Base-by-base conservation (phyloP, 2,888 invertebrate species). In the Leptopilina drosophilae region DNA sequence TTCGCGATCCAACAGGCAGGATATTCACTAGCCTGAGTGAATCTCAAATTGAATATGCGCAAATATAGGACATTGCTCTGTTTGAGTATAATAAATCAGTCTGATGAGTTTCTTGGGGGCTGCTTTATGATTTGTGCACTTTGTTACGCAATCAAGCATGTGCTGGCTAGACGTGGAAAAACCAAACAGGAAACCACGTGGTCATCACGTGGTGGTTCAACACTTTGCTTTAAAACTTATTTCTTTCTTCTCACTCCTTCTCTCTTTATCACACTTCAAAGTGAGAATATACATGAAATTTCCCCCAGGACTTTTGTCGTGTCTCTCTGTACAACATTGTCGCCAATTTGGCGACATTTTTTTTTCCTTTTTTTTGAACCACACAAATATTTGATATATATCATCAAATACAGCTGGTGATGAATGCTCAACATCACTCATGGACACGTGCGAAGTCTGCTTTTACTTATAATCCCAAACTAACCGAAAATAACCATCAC, bases 161-260 rank as follows among this genome's bases (percentile, higher is more conserved):
- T 90, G 89, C 85, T 85, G 86, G 87, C 87, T 88, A 89, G 90
- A 90, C 88, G 86, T 88, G 89, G 90, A 90, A 90, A 90, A 90
- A 90, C 85, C 84, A 81, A 85, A 84, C 89, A 89, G 88, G 89
- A 90, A 90, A 84, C 88, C 88, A 90, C 89, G 89, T 90, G 90
- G 90, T 84, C 86, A 84, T 88, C 90, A 91, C 87, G 88, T 90
- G 89, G 88, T 90, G 89, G 82, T 83, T 83, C 78, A 49, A 40
- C 56, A 77, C 73, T 73, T 73, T 33, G 46, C 42, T 49, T 49
- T 49, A 49, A 33, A 33, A 33, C 33, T 33, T 33, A 33, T 33
- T 33, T 33, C 3, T 33, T 33, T 33, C 33, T 33, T 20, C 49
- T 49, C 49, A 9, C 11, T 49, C 49, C 11, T 12, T 49, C 49